Conservation (phyloP, 2,113 vertebrate species). For the Phaethornis superciliosus region DNA sequence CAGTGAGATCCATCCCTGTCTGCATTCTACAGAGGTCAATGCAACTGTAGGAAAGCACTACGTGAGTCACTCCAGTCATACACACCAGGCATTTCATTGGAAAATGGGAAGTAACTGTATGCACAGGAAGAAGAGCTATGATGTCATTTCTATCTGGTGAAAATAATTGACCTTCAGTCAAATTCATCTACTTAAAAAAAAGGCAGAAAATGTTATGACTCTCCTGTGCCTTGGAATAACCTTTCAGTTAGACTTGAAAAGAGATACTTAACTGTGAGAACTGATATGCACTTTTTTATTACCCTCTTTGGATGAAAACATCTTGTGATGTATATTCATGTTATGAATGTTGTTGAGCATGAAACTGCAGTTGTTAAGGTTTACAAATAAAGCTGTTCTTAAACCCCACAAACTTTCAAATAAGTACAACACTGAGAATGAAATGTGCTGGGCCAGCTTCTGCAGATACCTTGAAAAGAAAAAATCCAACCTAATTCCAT, state of each 20-base stretch:
- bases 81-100: neutral
- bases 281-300: neutral
- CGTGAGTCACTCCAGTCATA: slow-evolving; percentile 68
- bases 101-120: neutral
- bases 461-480: neutral
- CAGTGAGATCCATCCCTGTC: neutral
- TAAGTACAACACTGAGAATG: neutral
- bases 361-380: neutral
- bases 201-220: neutral
- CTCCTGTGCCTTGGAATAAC: neutral
- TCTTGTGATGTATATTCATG: neutral
- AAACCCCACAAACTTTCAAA: neutral
- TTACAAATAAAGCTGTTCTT: neutral
- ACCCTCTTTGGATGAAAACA: neutral
- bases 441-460: neutral
- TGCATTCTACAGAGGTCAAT: neutral
- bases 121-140: neutral
- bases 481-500: neutral
- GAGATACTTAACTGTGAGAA: neutral
- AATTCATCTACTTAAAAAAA: neutral
- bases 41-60: neutral
- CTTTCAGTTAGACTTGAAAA: neutral
- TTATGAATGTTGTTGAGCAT: neutral
- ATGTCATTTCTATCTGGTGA: neutral
- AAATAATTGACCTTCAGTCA: neutral